Percentiles rank a stretch among this genome's conserved stretches.
phyloP scores from a whole-genome alignment of 2,888 invertebrate species.

The Punctoribates punctum region DNA sequence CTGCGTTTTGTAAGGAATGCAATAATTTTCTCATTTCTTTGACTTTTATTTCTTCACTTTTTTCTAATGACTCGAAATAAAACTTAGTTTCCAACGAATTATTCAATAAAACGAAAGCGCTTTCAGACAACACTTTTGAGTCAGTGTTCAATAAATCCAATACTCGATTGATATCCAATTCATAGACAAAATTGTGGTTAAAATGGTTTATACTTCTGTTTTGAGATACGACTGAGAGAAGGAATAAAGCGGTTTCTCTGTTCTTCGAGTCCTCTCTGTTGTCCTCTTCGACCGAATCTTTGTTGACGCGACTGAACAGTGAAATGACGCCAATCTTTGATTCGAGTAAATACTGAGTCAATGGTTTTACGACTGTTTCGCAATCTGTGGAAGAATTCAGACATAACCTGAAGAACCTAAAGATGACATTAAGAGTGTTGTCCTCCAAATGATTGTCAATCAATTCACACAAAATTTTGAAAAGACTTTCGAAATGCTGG shows the following conservation, averaged over 20 bases:
- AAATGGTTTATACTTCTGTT: neutral
- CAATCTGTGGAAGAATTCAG: neutral
- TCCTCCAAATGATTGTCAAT: neutral
- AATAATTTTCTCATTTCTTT: slow-evolving; percentile 9
- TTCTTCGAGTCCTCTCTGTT: neutral
- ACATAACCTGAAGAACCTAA: slow-evolving; percentile 4
- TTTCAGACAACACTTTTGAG: neutral
- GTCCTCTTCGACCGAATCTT: neutral
- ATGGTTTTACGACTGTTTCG: neutral
- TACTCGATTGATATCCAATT: neutral
- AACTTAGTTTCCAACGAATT: neutral
- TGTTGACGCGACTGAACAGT: neutral
- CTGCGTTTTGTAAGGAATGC: slow-evolving; percentile 1
- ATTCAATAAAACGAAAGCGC: neutral
- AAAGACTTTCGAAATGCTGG: neutral
- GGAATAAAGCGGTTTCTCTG: neutral
- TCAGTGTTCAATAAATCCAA: neutral
- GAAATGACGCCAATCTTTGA: neutral
- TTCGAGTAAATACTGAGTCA: neutral
- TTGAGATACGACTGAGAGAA: slow-evolving; percentile 1
- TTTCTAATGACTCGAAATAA: neutral
- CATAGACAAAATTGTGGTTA: neutral
- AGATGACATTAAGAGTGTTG: neutral
- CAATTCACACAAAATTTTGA: neutral
- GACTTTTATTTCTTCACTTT: neutral